phyloP scores from a whole-genome alignment of 1,140 invertebrate genomes.

The Drosophila parvula region DNA sequence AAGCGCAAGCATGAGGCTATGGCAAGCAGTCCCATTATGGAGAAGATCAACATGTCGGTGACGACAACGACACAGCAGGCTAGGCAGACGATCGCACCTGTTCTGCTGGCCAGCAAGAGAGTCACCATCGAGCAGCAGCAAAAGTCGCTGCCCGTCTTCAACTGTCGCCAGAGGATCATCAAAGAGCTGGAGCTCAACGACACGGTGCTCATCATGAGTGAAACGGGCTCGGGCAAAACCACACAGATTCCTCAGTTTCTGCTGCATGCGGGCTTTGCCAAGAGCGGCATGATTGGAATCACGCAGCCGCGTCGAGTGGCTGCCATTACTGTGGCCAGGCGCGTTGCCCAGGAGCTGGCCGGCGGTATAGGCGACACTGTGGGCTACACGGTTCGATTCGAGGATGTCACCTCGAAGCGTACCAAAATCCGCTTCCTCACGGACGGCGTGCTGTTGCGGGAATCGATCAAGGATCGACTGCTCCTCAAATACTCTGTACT shows the following conservation, averaged over 20 bases:
- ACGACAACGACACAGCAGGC: background rate
- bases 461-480: constrained; percentile 90
- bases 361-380: constrained; percentile 87
- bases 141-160: constrained; percentile 62
- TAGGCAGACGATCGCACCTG: constrained; percentile 16
- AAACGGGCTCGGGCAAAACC: constrained; percentile 96
- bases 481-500: constrained; percentile 91
- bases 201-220: constrained; percentile 92
- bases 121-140: constrained; percentile 61
- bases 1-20: constrained; percentile 56
- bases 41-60: constrained; percentile 22
- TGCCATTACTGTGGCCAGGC: constrained; percentile 93
- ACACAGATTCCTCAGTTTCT: constrained; percentile 95
- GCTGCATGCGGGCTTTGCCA: constrained; percentile 86
- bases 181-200: constrained; percentile 70
- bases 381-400: constrained; percentile 95
- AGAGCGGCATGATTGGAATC: constrained; percentile 88
- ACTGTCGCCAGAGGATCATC: constrained; percentile 65
- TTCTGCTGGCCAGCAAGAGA: constrained; percentile 30
- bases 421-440: constrained; percentile 95
- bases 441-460: constrained; percentile 95
- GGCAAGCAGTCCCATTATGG: constrained; percentile 20
- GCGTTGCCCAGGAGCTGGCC: constrained; percentile 92
- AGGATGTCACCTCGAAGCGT: constrained; percentile 89
- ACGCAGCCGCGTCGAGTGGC: constrained; percentile 97